Conservation (phyloP, 2,888 invertebrate species). For the Acanthosoma haemorrhoidale region DNA sequence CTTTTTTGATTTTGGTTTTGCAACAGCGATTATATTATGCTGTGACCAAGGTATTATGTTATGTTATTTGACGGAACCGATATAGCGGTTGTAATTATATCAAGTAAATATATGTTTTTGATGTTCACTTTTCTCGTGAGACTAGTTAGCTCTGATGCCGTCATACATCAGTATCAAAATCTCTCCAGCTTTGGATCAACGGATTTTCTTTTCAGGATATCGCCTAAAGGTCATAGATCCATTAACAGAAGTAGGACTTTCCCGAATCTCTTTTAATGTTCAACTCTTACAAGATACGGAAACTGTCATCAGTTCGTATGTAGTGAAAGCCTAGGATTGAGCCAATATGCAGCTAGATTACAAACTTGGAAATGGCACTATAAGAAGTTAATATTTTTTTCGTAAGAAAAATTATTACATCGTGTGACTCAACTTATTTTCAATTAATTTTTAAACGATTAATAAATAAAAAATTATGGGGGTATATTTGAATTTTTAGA, state of each 20-base stretch:
- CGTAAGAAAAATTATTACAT: too few species aligned
- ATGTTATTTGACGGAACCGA: not conserved
- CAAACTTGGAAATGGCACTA: too few species aligned
- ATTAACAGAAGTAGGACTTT: not conserved
- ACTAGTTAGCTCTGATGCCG: not conserved
- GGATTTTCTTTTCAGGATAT: not conserved
- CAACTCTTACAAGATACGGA: not conserved
- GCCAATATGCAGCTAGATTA: too few species aligned
- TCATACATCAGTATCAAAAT: not conserved
- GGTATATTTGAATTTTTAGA: too few species aligned
- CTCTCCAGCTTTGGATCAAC: not conserved
- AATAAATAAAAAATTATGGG: too few species aligned
- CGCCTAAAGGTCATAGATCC: not conserved
- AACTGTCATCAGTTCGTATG: not conserved
- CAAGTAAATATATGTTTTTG: not conserved
- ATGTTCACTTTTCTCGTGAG: not conserved
- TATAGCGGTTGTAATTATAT: not conserved
- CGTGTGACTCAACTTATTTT: too few species aligned
- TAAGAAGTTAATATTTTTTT: too few species aligned
- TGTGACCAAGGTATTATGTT: too few species aligned
- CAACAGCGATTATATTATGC: too few species aligned
- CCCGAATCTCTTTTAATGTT: conserved; percentile 6
- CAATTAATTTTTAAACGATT: too few species aligned
- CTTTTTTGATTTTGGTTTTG: too few species aligned
- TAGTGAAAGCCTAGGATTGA: too few species aligned